Base-by-base conservation (phyloP, 2,888 invertebrate species). In the Diloba caeruleocephala region DNA sequence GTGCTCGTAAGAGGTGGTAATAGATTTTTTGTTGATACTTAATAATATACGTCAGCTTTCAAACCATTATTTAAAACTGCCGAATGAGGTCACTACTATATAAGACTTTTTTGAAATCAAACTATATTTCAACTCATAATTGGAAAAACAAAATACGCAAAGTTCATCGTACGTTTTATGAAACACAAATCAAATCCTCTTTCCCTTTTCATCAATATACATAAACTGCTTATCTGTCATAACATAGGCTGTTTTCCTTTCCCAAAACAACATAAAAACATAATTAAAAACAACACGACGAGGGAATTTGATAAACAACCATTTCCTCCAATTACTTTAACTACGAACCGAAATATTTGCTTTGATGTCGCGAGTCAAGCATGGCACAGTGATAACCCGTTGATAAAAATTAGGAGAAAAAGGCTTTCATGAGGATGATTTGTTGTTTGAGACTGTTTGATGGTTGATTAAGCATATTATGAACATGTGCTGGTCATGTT, bases 361-460 rank as follows among this genome's bases (percentile, higher is more conserved):
- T 73, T 73, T 73, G 74, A 74, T 73, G 71, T 73, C 48, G 17
- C 25, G 25, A 49, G 44, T 55, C 54, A 31, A 38, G 25, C 41
- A 37, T 25, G 21, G 50, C n/a, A 19, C 42, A 17, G 46, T 59
- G 64, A 57, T 57, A 54, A 55, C 60, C 38, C 63, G 46, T 55
- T 64, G 63, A 64, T 64, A 64, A 64, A 64, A 67, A 51, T 55
- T 61, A 48, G 19, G 31, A 33, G 12, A 34, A 60, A 50, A 61
- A 44, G 10, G 34, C 34, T 67, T 51, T 55, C 46, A 48, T 67
- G n/a, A n/a, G n/a, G n/a, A n/a, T n/a, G n/a, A n/a, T n/a, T n/a
- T n/a, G n/a, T n/a, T n/a, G n/a, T n/a, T n/a, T n/a, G n/a, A n/a
- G n/a, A n/a, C n/a, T n/a, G n/a, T n/a, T n/a, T n/a, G n/a, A n/a